Conservation (phyloP, 2,113 vertebrate genomes). For the Actenoides hombroni region DNA sequence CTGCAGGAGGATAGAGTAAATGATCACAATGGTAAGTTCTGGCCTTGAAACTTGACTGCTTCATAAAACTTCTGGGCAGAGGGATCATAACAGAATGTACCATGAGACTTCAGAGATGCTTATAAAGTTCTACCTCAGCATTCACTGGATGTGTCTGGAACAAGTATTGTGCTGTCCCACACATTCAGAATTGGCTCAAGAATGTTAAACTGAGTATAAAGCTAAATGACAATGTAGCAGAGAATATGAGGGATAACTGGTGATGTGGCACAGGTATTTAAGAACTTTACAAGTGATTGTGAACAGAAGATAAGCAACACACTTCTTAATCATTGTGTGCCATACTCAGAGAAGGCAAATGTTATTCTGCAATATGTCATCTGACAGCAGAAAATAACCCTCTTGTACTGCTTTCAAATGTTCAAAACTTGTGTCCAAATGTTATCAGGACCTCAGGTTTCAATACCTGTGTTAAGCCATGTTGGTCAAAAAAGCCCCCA, state of each 20-base stretch:
- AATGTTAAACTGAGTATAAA: background rate
- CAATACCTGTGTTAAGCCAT: background rate
- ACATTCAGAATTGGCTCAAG: background rate
- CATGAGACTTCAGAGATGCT: background rate
- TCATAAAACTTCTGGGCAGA: slow-evolving; percentile 25
- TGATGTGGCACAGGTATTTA: background rate
- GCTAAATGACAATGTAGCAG: background rate
- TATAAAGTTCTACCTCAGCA: slow-evolving; percentile 5
- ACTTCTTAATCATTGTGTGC: background rate
- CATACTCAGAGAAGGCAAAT: background rate
- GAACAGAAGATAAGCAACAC: background rate
- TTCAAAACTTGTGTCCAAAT: background rate
- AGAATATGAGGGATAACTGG: background rate
- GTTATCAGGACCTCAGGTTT: background rate
- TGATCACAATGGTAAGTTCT: background rate
- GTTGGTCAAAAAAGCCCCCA: background rate
- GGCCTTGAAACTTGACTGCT: slow-evolving; percentile 15
- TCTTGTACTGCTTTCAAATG: background rate
- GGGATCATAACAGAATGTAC: background rate
- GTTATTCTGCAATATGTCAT: background rate
- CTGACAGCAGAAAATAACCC: background rate
- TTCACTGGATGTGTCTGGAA: background rate
- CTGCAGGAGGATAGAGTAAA: background rate
- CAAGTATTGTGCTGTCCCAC: background rate
- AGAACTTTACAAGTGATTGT: background rate